These are phyloP conservation scores for Ochotona princeps DNA, from an alignment of 2,113 vertebrate species.

Conservation along the genomic window DNA sequence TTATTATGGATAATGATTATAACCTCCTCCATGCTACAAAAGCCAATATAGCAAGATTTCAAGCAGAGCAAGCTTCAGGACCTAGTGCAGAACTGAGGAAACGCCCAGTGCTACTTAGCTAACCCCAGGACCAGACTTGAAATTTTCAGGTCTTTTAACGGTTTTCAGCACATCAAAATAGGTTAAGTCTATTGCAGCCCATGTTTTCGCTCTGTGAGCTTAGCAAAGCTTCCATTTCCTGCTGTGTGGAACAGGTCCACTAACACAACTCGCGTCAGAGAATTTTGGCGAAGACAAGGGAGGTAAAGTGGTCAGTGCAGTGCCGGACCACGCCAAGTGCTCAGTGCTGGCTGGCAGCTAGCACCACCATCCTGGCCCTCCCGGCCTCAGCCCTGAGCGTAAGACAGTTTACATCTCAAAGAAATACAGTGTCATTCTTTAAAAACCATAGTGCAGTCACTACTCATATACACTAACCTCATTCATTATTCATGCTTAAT, in stretches of 20 bases:
- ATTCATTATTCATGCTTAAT: background rate
- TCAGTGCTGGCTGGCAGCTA: background rate
- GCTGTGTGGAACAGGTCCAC: background rate
- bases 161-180: background rate
- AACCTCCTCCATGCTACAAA: background rate
- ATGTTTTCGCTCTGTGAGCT: background rate
- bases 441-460: background rate
- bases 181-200: background rate
- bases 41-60: background rate
- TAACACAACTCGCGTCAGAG: background rate
- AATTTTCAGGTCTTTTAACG: conserved; percentile 1
- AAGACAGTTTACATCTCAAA: background rate
- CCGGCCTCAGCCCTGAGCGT: background rate
- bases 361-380: background rate
- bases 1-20: background rate
- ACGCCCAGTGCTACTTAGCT: background rate
- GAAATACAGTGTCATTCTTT: background rate
- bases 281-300: background rate
- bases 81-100: background rate
- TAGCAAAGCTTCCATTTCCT: background rate
- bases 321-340: background rate
- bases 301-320: background rate
- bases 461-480: background rate
- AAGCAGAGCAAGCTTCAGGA: background rate
- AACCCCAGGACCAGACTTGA: background rate